Evolutionary conservation across 1,140 invertebrate genomes (phyloP).

Genomic region (Ptiloglossa arizonensis): DNA sequence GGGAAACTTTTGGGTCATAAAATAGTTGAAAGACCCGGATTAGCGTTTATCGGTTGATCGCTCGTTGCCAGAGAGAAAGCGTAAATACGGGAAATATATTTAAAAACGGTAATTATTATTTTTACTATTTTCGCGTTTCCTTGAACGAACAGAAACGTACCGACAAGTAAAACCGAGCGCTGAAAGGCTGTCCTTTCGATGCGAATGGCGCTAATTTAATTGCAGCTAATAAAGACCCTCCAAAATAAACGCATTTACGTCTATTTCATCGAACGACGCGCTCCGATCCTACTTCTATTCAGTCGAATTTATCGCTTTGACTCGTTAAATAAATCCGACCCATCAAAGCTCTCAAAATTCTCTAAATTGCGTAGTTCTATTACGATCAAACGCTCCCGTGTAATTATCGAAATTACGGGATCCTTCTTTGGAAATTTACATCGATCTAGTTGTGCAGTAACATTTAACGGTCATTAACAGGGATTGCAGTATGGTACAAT

Average conservation of each 20-base stretch:
- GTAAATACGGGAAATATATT: too few species aligned
- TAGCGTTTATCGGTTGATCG: background rate
- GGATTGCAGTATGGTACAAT: too few species aligned
- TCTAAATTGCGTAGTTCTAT: background rate
- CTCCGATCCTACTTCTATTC: constrained; percentile 4
- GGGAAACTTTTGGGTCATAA: too few species aligned
- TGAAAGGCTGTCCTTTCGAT: background rate
- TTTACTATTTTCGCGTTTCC: too few species aligned
- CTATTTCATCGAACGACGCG: background rate
- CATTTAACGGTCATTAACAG: too few species aligned
- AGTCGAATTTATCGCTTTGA: background rate
- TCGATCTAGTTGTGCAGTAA: background rate
- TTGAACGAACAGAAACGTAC: too few species aligned
- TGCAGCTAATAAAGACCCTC: background rate
- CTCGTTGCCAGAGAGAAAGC: too few species aligned
- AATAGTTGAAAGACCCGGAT: too few species aligned
- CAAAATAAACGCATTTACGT: background rate
- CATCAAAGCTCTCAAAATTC: background rate
- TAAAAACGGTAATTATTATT: too few species aligned
- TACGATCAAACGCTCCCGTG: background rate
- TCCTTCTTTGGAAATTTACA: too few species aligned
- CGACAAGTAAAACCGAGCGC: too few species aligned
- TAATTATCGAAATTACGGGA: constrained; percentile 13
- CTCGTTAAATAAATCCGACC: constrained; percentile 9
- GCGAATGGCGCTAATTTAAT: background rate